Evolutionary conservation across 2,113 vertebrate species (phyloP), one percentile per base, ranked within the genome.

Genomic region (Nipponia nippon): DNA sequence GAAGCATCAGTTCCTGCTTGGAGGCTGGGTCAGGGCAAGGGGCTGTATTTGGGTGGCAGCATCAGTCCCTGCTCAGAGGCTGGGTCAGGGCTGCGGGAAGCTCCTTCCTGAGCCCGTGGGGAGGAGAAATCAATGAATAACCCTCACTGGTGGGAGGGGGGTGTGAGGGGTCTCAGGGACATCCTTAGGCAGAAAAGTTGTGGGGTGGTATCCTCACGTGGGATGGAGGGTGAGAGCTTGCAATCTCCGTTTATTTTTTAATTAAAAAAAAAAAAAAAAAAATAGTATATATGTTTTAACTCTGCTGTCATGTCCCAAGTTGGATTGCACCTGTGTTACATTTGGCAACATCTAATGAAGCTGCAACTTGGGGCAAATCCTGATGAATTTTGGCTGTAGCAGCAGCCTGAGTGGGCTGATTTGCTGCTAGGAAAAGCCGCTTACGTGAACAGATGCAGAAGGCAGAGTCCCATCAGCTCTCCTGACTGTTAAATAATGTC

Each of bases 41-140:
- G 58, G 13, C 58, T 59, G 34, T 59, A 12, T 47, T 50, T 79
- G 46, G 22, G 38, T 52, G 61, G 30, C 46, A 44, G 40, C 66
- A 69, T 56, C 52, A 34, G 5, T 19, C 34, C 40, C 40, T 55
- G 78, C 40, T 76, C 19, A 32, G 40, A 87, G 38, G 8, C 52
- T 53, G 49, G 17, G 23, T 27, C 18, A 21, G 14, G 18, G 16
- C 50, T 73, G 26, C 8, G 25, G 19, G 47, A 77, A 77, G n/a
- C 47, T 92, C 15, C 17, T 56, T 77, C 27, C 38, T 61, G 9
- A 80, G 30, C 30, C 36, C 1, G 0, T 0, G 1, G 21, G 21
- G 15, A 62, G 16, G 13, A 76, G 15, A 50, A 27, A 58, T 36
- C 13, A 27, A 2, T 36, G 10, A 69, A 29, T 11, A 58, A 2